Conservation (phyloP, 2,113 vertebrate species). For the Myodes glareolus region DNA sequence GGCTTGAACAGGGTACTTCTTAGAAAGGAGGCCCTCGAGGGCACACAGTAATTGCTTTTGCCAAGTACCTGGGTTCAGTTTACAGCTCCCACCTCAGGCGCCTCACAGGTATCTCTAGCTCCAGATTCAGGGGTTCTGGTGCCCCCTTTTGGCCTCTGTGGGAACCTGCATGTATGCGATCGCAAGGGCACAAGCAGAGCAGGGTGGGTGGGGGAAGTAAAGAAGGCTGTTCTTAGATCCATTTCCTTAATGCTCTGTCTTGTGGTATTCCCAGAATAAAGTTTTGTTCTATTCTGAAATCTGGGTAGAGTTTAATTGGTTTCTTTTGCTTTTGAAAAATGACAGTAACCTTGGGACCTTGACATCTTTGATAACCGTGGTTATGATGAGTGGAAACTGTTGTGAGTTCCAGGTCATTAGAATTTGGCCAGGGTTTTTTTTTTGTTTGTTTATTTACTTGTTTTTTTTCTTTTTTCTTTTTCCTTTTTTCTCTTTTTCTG, state of each 20-base stretch:
- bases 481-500: no score
- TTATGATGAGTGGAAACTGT: conserved; percentile 21
- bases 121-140: background rate
- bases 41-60: background rate
- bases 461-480: background rate
- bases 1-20: background rate
- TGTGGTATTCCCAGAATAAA: background rate
- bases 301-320: background rate
- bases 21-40: background rate
- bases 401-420: conserved; percentile 27
- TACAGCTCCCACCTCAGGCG: background rate
- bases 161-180: no score
- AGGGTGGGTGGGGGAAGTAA: background rate
- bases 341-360: background rate
- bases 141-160: background rate
- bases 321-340: conserved; percentile 4
- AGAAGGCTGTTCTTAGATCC: background rate
- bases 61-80: background rate
- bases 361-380: background rate
- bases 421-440: conserved; percentile 10
- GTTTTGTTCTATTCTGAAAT: conserved; percentile 3
- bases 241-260: background rate
- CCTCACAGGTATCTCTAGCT: background rate
- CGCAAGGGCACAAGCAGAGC: background rate
- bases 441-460: background rate